These are phyloP conservation scores for Sander lucioperca DNA, from an alignment of 2,113 vertebrate genomes.

Conservation along the genomic window DNA sequence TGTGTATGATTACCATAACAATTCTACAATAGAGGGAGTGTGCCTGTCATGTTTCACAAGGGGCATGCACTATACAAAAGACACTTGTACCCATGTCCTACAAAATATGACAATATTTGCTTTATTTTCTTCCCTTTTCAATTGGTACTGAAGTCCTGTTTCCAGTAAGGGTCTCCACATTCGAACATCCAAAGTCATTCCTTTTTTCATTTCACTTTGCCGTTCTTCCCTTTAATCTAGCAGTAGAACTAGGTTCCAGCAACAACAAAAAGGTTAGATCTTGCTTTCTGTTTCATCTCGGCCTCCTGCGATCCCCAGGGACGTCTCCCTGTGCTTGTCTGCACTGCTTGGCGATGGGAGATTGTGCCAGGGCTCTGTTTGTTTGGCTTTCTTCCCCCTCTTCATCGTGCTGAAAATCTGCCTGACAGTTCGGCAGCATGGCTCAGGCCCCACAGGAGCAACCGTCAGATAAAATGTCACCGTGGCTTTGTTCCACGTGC, in stretches of 20 bases:
- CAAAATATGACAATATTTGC: conserved; percentile 62
- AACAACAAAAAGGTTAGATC: conserved; percentile 81
- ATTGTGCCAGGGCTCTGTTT: conserved; percentile 81
- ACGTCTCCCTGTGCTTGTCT: conserved; percentile 65
- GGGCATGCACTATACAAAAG: conserved; percentile 38
- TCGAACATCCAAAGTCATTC: conserved; percentile 67
- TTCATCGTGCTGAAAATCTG: conserved; percentile 78
- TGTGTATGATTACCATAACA: conserved; percentile 65
- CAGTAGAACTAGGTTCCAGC: conserved; percentile 72
- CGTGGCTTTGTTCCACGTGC: conserved; percentile 75
- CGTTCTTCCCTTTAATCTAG: conserved; percentile 80
- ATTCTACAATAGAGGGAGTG: conserved; percentile 42
- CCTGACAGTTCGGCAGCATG: conserved; percentile 80
- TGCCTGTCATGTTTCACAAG: conserved; percentile 59
- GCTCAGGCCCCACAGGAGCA: conserved; percentile 78
- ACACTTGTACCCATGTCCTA: conserved; percentile 58
- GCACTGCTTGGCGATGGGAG: conserved; percentile 72
- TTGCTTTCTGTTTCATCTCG: conserved; percentile 83
- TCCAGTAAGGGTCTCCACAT: conserved; percentile 40
- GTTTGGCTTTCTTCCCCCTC: conserved; percentile 76
- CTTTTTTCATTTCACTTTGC: conserved; percentile 67
- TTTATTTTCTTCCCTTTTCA: conserved; percentile 45
- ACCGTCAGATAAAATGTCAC: conserved; percentile 84
- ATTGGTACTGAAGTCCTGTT: conserved; percentile 62
- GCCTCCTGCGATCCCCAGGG: conserved; percentile 74